These are phyloP conservation scores for Tinamus guttatus DNA, from an alignment of 2,113 vertebrate genomes.

Conservation along the genomic window DNA sequence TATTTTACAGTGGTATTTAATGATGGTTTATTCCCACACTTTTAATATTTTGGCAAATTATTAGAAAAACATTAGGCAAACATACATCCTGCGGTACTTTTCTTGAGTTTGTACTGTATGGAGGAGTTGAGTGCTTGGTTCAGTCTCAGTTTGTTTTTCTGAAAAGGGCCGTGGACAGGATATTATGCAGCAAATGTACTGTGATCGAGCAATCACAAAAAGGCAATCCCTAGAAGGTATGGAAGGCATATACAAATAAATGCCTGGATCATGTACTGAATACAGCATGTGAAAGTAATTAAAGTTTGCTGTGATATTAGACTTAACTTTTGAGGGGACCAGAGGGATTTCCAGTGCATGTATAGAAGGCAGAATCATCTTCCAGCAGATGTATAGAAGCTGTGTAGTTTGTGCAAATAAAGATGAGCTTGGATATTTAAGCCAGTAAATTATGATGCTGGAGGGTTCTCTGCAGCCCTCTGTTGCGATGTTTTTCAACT, in stretches of 20 bases:
- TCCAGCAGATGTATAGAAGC: too few relatives aligned
- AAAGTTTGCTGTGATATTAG: background rate
- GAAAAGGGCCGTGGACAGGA: background rate
- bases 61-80: background rate
- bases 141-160: background rate
- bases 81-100: background rate
- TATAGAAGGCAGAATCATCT: background rate
- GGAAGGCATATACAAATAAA: background rate
- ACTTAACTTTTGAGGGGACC: too few relatives aligned
- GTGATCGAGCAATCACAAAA: background rate
- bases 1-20: background rate
- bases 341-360: background rate
- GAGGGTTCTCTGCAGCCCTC: background rate
- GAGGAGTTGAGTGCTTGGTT: background rate
- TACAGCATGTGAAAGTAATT: background rate
- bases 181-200: background rate
- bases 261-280: background rate
- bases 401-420: background rate
- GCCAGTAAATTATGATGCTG: accelerated
- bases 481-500: background rate
- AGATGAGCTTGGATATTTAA: background rate
- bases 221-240: background rate
- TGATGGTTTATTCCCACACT: background rate
- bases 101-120: background rate
- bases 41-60: background rate